A percentile compares a stretch with the other conserved stretches of the same genome.
These are phyloP conservation scores for Virgularia gustaviana DNA, from an alignment of 92 coral and sea anemone genomes.

Conservation along the genomic window DNA sequence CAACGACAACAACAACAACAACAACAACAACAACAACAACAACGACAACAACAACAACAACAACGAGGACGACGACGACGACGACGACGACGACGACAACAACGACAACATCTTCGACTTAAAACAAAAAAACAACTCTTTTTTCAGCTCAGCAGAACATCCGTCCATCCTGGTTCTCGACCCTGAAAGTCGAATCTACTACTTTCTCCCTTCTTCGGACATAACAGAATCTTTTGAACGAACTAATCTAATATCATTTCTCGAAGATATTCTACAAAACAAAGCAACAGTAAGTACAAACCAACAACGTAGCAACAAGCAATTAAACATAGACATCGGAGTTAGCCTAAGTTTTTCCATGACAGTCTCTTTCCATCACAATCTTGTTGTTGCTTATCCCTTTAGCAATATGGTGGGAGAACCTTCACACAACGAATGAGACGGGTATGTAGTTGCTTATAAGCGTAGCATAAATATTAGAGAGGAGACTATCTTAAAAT, in stretches of 20 bases:
- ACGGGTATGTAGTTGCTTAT: slow-evolving; percentile 54
- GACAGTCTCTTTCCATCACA: no score
- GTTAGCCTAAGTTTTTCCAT: no score
- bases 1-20: background rate
- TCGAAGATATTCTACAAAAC: slow-evolving; percentile 65
- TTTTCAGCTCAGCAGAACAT: slow-evolving; percentile 58
- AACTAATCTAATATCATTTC: slow-evolving; percentile 59
- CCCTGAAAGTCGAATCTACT: slow-evolving; percentile 62
- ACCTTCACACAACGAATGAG: slow-evolving; percentile 65
- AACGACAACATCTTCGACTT: background rate
- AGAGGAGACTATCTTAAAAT: background rate
- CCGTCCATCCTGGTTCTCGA: slow-evolving; percentile 82
- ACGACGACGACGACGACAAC: background rate
- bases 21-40: background rate
- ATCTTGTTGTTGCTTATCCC: background rate
- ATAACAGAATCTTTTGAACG: slow-evolving; percentile 63
- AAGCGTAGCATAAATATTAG: background rate
- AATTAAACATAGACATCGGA: no score
- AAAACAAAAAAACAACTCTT: background rate
- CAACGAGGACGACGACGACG: background rate
- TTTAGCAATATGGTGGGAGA: slow-evolving; percentile 88
- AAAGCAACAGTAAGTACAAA: slow-evolving; percentile 55
- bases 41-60: background rate
- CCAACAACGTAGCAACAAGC: background rate
- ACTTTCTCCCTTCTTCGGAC: slow-evolving; percentile 64